Conservation (phyloP, 2,797 vertebrate species). For the Lutra lutra region DNA sequence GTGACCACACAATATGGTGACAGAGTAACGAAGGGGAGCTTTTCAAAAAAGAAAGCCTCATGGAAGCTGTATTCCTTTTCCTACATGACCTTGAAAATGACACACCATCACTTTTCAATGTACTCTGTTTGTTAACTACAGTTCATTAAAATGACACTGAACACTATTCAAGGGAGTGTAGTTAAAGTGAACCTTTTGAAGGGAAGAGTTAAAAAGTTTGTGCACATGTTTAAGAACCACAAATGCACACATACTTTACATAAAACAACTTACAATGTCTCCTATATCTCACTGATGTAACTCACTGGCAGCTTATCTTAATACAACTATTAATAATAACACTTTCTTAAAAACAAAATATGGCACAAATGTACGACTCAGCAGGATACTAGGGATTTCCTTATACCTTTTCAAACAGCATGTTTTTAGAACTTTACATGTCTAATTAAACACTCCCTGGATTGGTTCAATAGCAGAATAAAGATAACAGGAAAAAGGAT, state of each 20-base stretch:
- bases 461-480: neutral
- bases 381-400: neutral
- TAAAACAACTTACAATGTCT: conserved; percentile 43
- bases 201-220: neutral
- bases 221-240: neutral
- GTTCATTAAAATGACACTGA: neutral
- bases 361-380: conserved; percentile 18
- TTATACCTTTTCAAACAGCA: neutral
- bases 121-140: neutral
- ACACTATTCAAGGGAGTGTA: neutral
- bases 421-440: neutral
- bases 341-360: conserved; percentile 49
- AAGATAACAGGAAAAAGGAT: neutral
- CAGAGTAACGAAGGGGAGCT: neutral
- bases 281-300: neutral
- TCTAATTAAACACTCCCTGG: neutral
- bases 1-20: neutral
- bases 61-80: neutral
- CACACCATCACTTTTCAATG: neutral
- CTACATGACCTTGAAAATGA: neutral
- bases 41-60: neutral
- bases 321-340: conserved; percentile 22
- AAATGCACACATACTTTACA: neutral
- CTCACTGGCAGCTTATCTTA: neutral
- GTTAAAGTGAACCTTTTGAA: neutral